phyloP scores from a whole-genome alignment of 2,113 vertebrate species.

The Dromaius novaehollandiae region DNA sequence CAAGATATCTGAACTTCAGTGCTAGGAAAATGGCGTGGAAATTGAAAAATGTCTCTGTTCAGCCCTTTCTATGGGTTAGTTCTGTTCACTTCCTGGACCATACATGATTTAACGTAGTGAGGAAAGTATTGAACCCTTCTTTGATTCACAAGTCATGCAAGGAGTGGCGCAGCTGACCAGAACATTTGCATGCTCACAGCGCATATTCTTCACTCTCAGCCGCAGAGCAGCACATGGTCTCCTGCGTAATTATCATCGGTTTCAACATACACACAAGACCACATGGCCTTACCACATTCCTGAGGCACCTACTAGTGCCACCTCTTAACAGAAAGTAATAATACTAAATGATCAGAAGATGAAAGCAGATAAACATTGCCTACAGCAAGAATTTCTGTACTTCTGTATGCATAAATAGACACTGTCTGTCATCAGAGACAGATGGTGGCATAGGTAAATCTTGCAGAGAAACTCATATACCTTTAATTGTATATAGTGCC shows the following conservation, averaged over 20 bases:
- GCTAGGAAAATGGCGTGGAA: not conserved
- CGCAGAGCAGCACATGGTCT: not conserved
- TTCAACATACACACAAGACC: not conserved
- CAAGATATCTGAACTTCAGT: not conserved
- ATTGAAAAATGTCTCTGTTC: not conserved
- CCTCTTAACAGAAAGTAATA: not conserved
- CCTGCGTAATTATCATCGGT: not conserved
- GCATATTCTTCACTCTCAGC: not conserved
- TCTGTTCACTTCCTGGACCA: not conserved
- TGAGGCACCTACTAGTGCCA: slow-evolving; percentile 11
- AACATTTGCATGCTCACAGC: not conserved
- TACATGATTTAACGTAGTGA: not conserved
- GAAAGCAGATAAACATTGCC: not conserved
- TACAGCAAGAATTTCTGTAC: not conserved
- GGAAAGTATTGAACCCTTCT: not conserved
- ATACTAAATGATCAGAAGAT: not conserved
- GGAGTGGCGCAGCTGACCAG: not conserved
- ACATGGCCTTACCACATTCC: not conserved
- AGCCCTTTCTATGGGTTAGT: not conserved
- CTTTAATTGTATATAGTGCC: not conserved
- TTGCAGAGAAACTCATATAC: not conserved
- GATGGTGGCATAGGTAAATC: not conserved
- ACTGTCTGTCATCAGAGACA: not conserved
- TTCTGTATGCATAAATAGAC: not conserved
- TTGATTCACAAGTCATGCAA: not conserved